These are phyloP conservation scores for Pegoplata infirma DNA, from an alignment of 2,888 invertebrate genomes.

Conservation along the genomic window DNA sequence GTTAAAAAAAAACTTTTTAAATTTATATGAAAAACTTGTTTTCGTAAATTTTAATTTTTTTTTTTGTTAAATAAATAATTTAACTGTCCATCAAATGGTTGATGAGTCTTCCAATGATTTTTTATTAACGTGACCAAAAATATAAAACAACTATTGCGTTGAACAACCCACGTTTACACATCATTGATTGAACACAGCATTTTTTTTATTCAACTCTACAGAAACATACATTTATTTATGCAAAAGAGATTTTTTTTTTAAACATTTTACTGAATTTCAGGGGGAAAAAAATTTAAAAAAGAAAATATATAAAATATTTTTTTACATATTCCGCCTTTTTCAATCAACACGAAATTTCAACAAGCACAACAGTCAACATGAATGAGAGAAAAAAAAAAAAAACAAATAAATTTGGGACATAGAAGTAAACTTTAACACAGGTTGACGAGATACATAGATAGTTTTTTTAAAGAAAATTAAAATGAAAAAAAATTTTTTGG, in stretches of 20 bases:
- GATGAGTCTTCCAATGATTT: not conserved
- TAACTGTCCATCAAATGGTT: not conserved
- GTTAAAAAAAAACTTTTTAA: too few relatives aligned
- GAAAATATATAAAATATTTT: not conserved
- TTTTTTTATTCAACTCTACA: not conserved
- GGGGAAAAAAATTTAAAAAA: too few relatives aligned
- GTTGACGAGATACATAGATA: too few relatives aligned
- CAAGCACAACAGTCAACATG: not conserved
- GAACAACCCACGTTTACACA: not conserved
- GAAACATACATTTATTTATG: not conserved
- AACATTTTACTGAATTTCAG: not conserved
- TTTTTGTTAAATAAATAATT: not conserved
- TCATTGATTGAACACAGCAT: not conserved
- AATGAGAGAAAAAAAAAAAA: not conserved
- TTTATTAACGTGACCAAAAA: too few relatives aligned
- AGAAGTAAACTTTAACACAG: too few relatives aligned
- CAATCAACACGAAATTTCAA: conserved; percentile 2
- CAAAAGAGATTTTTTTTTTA: not conserved
- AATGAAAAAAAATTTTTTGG: too few relatives aligned
- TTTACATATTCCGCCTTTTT: conserved; percentile 9
- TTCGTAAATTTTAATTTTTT: too few relatives aligned
- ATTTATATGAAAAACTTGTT: too few relatives aligned
- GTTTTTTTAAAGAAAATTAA: too few relatives aligned
- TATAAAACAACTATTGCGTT: not conserved
- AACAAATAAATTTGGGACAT: too few relatives aligned